Base-by-base conservation (phyloP, 2,888 invertebrate species). In the Punctoribates punctum region DNA sequence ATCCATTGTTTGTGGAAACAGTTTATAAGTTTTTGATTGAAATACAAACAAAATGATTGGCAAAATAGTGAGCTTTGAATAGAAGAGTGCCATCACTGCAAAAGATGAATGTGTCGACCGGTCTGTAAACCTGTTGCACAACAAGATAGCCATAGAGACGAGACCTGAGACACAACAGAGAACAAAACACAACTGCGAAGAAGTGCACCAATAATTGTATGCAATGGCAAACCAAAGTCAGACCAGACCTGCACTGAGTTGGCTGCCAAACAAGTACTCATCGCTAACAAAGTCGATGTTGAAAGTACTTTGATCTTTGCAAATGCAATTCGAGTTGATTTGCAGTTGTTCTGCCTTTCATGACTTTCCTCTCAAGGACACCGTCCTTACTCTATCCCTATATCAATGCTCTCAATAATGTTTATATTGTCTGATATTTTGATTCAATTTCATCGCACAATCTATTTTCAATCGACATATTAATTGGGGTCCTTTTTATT, bases 281-380 rank as follows among this genome's bases (percentile, higher is more conserved):
- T 54, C 54, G 20, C 54, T 54, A 54, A 54, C 54, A 54, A 54
- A 54, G 54, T 54, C 20, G 25, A 54, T 54, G 54, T 54, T 54
- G 20, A 54, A 54, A 54, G 54, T 54, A 54, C 54, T 54, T 54
- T 54, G 54, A 54, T 54, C 54, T 54, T 54, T 54, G 54, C 54
- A 54, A 54, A 54, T 54, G 54, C 54, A 54, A 54, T 54, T 54
- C 25, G 25, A 25, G 42, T 42, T 42, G 42, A 42, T 42, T 42
- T 42, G 42, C 42, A 42, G 42, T 42, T 42, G 42, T 42, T 42
- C 25, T 54, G 54, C 54, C 20, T 54, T 54, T 54, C 20, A 54
- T 54, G 54, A 25, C 54, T 54, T 25, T 54, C 54, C 54, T 54
- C 25, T 54, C 54, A 54, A 54, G 54, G 54, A 8, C 54, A 54